A percentile compares a stretch with the other conserved stretches of the same genome.
These are phyloP conservation scores for Philopedon plagiatum DNA, from an alignment of 2,888 invertebrate species.

Conservation along the genomic window DNA sequence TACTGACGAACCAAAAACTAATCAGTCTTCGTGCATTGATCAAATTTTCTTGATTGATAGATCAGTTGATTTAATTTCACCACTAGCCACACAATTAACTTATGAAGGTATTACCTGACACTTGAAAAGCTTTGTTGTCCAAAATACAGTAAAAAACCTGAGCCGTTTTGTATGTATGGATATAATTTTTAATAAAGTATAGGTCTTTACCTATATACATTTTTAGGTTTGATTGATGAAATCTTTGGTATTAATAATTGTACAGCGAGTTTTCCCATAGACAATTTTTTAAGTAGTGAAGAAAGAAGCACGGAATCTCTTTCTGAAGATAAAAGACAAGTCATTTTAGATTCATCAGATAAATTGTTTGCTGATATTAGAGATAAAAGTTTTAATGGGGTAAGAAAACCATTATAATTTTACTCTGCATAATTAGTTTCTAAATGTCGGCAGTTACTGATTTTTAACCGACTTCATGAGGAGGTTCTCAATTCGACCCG, in stretches of 20 bases:
- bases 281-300: conserved; percentile 82
- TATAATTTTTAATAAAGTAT: too few relatives aligned
- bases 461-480: too few relatives aligned
- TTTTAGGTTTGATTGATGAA: conserved; percentile 89
- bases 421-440: too few relatives aligned
- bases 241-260: conserved; percentile 88
- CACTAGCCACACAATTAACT: conserved; percentile 94
- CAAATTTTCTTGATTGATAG: conserved; percentile 92
- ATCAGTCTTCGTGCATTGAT: conserved; percentile 76
- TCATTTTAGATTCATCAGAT: conserved; percentile 91
- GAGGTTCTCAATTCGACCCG: too few relatives aligned
- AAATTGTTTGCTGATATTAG: conserved; percentile 90
- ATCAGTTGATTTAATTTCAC: conserved; percentile 91
- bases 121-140: too few relatives aligned
- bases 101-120: conserved; percentile 89
- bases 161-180: too few relatives aligned
- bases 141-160: too few relatives aligned
- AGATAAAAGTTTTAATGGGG: conserved; percentile 93
- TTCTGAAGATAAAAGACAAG: conserved; percentile 78
- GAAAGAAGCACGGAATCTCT: conserved; percentile 74
- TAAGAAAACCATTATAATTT: conserved; percentile 56
- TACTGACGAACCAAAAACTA: conserved; percentile 66
- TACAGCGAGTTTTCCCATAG: conserved; percentile 87
- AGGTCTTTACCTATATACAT: neutral
- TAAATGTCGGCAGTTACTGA: too few relatives aligned